Percentiles rank a stretch among this genome's conserved stretches.
Evolutionary conservation across 2,888 invertebrate species (phyloP).

Genomic region (Oxycera nigricornis): DNA sequence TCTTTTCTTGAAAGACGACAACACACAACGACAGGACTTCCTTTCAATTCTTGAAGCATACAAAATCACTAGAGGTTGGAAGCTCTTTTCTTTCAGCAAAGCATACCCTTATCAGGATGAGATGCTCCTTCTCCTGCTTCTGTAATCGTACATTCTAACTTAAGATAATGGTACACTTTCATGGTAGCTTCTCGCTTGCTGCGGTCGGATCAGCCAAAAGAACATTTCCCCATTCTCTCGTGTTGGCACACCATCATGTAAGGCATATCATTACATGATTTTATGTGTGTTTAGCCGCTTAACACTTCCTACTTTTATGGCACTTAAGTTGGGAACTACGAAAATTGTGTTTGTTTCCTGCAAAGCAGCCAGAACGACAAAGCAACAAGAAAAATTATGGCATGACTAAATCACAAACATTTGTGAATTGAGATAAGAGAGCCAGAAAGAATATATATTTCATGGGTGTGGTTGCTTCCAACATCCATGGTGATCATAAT

Average conservation of each 20-base stretch:
- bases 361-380: not conserved
- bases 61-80: too few species aligned
- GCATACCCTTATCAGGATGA: not conserved
- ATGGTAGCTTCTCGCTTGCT: not conserved
- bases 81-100: too few species aligned
- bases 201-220: not conserved
- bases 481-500: too few species aligned
- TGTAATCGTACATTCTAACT: not conserved
- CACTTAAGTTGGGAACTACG: not conserved
- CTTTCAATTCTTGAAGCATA: not conserved
- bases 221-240: not conserved
- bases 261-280: not conserved
- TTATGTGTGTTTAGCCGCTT: not conserved
- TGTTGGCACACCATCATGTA: not conserved
- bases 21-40: not conserved
- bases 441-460: not conserved
- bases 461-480: too few species aligned
- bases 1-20: not conserved
- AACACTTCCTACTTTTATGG: slow-evolving; percentile 18
- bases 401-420: not conserved
- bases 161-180: slow-evolving; percentile 17
- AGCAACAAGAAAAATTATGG: not conserved
- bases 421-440: not conserved
- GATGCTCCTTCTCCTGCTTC: too few species aligned
- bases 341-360: slow-evolving; percentile 1